Conservation (phyloP, 92 coral and sea anemone genomes). For the Scolanthus callimorphus region DNA sequence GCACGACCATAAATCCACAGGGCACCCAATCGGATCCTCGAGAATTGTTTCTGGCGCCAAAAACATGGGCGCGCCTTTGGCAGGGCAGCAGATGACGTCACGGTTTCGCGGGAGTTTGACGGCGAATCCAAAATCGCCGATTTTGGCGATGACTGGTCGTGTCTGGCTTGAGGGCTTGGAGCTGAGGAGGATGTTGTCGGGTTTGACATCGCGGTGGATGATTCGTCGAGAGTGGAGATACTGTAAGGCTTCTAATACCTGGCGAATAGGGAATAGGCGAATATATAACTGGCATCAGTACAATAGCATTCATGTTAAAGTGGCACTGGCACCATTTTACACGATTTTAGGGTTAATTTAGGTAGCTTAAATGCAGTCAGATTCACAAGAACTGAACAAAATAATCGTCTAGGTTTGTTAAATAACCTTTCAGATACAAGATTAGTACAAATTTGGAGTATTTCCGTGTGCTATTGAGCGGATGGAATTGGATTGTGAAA, state of each 20-base stretch:
- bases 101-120: constrained; percentile 50
- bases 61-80: constrained; percentile 93
- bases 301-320: too few relatives aligned
- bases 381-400: too few relatives aligned
- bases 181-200: constrained; percentile 82
- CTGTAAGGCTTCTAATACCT: constrained; percentile 76
- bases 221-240: constrained; percentile 77
- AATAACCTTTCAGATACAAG: too few relatives aligned
- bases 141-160: constrained; percentile 61
- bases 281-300: too few relatives aligned
- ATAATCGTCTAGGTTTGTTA: too few relatives aligned
- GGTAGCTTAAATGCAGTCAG: too few relatives aligned
- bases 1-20: constrained; percentile 96
- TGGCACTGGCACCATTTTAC: too few relatives aligned
- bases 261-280: too few relatives aligned
- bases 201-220: constrained; percentile 89
- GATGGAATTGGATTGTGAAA: too few relatives aligned
- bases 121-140: constrained; percentile 90
- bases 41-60: constrained; percentile 96
- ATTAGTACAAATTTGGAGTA: too few relatives aligned
- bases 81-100: constrained; percentile 61
- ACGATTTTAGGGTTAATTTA: too few relatives aligned
- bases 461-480: too few relatives aligned
- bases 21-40: constrained; percentile 75
- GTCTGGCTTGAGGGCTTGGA: constrained; percentile 25